Conservation (phyloP, 2,113 vertebrate genomes). For the Balaeniceps rex region DNA sequence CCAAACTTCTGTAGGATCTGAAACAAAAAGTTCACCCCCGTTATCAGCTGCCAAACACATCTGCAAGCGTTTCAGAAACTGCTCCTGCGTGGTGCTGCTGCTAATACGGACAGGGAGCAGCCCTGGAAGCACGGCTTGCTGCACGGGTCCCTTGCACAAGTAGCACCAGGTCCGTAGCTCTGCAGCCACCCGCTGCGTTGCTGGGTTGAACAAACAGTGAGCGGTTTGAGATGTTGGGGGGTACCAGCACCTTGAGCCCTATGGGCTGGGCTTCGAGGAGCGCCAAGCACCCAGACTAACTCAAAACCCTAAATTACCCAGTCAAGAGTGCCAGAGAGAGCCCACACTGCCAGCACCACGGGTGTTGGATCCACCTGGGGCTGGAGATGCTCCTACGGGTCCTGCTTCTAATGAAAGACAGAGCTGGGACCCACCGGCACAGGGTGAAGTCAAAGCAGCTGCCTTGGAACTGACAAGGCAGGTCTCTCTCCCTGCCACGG, state of each 20-base stretch:
- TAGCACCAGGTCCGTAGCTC: background rate
- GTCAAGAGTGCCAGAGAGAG: background rate
- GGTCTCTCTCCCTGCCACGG: background rate
- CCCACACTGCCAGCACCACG: rapidly evolving
- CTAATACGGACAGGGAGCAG: background rate
- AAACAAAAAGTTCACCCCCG: background rate
- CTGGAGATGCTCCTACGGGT: background rate
- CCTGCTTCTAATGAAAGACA: background rate
- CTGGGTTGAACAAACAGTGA: too few species aligned
- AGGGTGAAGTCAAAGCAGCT: background rate
- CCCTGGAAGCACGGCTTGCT: background rate
- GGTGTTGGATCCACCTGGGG: background rate
- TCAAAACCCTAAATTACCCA: background rate
- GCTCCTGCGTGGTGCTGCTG: background rate
- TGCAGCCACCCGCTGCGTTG: rapidly evolving
- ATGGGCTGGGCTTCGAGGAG: background rate
- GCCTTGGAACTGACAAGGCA: background rate
- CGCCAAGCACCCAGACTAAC: background rate
- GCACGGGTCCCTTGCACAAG: background rate
- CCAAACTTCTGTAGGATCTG: background rate
- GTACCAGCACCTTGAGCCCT: background rate
- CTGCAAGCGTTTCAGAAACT: background rate
- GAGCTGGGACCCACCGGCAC: rapidly evolving
- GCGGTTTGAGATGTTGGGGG: background rate
- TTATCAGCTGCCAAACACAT: background rate